Evolutionary conservation across 2,888 invertebrate genomes (phyloP).

Genomic region (Gryllus longicercus): DNA sequence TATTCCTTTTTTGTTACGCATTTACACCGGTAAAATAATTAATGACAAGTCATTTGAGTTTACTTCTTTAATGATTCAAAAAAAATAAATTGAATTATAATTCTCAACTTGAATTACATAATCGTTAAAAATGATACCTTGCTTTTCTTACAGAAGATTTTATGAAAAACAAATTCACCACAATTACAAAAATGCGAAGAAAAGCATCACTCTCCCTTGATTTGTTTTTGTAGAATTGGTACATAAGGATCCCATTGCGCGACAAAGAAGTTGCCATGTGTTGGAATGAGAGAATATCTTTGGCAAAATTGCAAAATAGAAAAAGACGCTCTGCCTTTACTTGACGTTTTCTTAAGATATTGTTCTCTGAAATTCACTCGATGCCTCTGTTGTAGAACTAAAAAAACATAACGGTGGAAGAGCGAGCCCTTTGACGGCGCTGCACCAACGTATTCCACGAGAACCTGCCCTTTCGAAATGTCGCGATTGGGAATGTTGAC

Average conservation of each 20-base stretch:
- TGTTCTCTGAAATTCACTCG: not conserved
- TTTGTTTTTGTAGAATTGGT: not conserved
- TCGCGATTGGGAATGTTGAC: not conserved
- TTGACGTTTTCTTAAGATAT: not conserved
- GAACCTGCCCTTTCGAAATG: not conserved
- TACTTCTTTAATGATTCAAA: no score
- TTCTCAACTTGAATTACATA: no score
- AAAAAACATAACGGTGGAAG: constrained; percentile 3
- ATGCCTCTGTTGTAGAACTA: not conserved
- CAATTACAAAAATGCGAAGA: no score
- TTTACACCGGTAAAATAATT: no score
- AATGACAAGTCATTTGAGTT: no score
- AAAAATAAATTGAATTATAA: no score
- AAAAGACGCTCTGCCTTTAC: not conserved
- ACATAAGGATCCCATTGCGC: not conserved
- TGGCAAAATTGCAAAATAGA: not conserved
- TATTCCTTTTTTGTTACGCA: no score
- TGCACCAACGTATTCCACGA: not conserved
- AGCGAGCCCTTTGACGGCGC: not conserved
- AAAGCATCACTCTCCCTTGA: not conserved
- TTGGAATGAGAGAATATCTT: not conserved
- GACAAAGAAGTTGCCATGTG: not conserved
- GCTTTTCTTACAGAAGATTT: no score
- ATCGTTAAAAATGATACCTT: no score
- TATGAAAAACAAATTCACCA: no score